Percentiles rank a stretch among this genome's conserved stretches.
Conservation (phyloP, 2,888 invertebrate genomes). For the Cantharis nigra region DNA sequence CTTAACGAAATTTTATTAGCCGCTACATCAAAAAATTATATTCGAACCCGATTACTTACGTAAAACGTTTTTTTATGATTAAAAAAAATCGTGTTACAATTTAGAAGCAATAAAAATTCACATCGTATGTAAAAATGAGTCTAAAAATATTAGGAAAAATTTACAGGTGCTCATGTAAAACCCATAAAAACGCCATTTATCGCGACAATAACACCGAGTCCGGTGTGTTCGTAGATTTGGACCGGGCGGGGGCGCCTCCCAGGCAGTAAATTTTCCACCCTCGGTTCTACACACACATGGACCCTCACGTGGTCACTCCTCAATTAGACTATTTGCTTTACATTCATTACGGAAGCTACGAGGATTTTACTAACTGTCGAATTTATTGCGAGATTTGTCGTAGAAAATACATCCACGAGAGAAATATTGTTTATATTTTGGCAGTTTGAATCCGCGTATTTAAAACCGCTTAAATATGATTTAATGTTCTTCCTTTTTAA, state of each 20-base stretch:
- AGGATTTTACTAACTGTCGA: constrained; percentile 56
- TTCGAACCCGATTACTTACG: neutral
- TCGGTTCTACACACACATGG: constrained; percentile 48
- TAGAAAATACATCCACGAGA: constrained; percentile 51
- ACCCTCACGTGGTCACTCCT: constrained; percentile 52
- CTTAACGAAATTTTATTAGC: neutral
- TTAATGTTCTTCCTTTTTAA: constrained; percentile 43
- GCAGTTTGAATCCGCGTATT: constrained; percentile 40
- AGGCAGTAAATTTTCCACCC: constrained; percentile 45
- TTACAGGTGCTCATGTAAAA: constrained; percentile 43
- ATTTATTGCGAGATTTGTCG: constrained; percentile 55
- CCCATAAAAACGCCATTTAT: constrained; percentile 45
- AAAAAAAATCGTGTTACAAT: neutral
- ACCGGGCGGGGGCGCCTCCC: constrained; percentile 39
- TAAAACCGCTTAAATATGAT: constrained; percentile 34
- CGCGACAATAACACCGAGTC: constrained; percentile 43
- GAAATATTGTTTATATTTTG: constrained; percentile 50
- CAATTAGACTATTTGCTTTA: constrained; percentile 57
- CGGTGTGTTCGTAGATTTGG: constrained; percentile 36
- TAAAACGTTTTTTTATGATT: neutral
- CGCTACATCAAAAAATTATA: neutral
- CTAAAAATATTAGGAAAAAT: constrained; percentile 31
- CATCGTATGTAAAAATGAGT: constrained; percentile 11
- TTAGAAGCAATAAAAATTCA: neutral
- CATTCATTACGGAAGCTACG: constrained; percentile 52